A percentile compares a stretch with the other conserved stretches of the same genome.
These are phyloP conservation scores for Aeoliscus strigatus DNA, from an alignment of 2,797 vertebrate genomes.

Conservation along the genomic window DNA sequence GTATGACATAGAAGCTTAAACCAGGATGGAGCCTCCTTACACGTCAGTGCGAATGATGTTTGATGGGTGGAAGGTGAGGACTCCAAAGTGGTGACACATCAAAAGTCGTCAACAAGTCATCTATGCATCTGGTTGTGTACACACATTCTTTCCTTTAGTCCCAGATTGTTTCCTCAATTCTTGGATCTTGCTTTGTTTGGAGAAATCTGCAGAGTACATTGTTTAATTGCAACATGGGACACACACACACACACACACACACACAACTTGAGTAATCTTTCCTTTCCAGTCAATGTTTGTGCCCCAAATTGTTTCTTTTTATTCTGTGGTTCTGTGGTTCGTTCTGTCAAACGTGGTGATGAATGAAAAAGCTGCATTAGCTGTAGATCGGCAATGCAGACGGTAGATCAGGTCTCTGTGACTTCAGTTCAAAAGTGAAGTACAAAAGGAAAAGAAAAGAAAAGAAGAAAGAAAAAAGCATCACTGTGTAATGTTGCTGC, in stretches of 20 bases:
- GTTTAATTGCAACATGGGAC: conserved; percentile 22
- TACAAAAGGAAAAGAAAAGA: too few relatives aligned
- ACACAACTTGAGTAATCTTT: conserved; percentile 44
- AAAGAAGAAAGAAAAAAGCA: too few relatives aligned
- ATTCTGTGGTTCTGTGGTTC: conserved; percentile 8
- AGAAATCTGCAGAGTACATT: conserved; percentile 39
- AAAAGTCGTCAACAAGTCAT: conserved; percentile 7
- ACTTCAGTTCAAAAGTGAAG: too few relatives aligned
- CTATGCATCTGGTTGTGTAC: conserved; percentile 6
- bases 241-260: conserved; percentile 14
- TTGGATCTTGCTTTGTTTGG: conserved; percentile 20
- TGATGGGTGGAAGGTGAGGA: conserved; percentile 12
- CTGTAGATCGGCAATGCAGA: too few relatives aligned
- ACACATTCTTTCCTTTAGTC: conserved; percentile 1
- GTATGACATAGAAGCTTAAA: conserved; percentile 36
- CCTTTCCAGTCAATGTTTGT: conserved; percentile 35
- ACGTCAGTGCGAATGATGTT: conserved; percentile 13
- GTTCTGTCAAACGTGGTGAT: too few relatives aligned
- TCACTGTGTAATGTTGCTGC: neutral
- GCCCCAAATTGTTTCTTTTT: conserved; percentile 40
- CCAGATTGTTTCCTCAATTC: conserved; percentile 18
- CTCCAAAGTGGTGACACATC: neutral
- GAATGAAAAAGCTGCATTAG: too few relatives aligned
- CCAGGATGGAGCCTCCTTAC: conserved; percentile 33
- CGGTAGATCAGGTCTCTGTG: too few relatives aligned